Base-by-base conservation (phyloP, 2,113 vertebrate genomes). In the Hepsetus odoe region DNA sequence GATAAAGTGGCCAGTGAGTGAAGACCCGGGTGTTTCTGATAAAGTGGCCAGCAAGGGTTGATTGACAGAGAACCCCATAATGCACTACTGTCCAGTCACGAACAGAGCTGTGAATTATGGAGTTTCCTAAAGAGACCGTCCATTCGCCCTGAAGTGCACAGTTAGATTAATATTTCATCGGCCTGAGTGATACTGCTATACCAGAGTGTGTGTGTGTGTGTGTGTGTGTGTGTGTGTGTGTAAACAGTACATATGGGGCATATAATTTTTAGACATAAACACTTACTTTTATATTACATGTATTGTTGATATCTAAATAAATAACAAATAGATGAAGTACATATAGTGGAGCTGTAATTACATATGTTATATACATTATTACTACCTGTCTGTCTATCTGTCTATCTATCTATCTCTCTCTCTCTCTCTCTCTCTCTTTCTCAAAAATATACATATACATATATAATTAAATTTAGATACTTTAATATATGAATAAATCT, bases 81-180 rank as follows among this genome's bases (percentile, higher is more conserved):
- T 16, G 26, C 28, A 1, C 24, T 59, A 18, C 13, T 13, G 2
- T 49, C 18, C 44, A 46, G 18, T 22, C 42, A 53, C 11, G 58
- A 22, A 26, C n/a, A 22, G 38, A 14, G n/a, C 46, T 20, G 14
- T 49, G 13, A 18, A 12, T 12, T 26, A 74, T 67, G 35, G 59
- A 74, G 51, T 9, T 16, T 28, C 58, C 33, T 56, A 12, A 12
- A 56, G 46, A 20, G 46, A 1, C 46, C 59, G 11, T 61, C 26
- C 9, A 14, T 10, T 59, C 26, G 71, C 56, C 22, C 26, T 38
- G 53, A 59, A 33, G 24, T 13, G 53, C 33, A 38, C 6, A 56
- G 74, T 74, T 42, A 42, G 55, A 77, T 80, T 35, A 81, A 91
- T 90, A 82, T 90, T 90, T 91, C 83, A 91, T 88, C 82, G 0